A percentile compares a stretch with the other conserved stretches of the same genome.
These are phyloP conservation scores for Opisthograptis luteolata DNA, from an alignment of 2,888 invertebrate genomes.

Conservation along the genomic window DNA sequence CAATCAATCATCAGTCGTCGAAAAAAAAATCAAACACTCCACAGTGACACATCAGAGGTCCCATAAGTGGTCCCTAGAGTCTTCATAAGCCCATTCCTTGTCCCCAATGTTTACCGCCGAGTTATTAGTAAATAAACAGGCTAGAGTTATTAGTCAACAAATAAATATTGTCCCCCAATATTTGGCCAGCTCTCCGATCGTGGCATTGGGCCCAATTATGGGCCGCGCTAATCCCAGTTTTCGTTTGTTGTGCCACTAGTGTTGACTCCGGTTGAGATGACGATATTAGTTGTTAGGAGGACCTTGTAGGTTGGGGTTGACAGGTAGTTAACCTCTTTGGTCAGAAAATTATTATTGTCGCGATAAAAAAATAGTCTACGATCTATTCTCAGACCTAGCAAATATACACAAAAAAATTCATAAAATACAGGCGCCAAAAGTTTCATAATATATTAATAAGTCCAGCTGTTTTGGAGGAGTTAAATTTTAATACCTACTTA, in stretches of 20 bases:
- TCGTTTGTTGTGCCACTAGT: conserved; percentile 37
- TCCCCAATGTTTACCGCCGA: conserved; percentile 67
- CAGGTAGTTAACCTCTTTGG: too few relatives aligned
- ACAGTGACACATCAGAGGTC: conserved; percentile 12
- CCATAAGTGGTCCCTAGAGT: conserved; percentile 63
- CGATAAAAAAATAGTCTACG: too few relatives aligned
- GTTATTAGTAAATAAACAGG: conserved; percentile 80
- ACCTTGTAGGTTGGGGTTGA: too few relatives aligned
- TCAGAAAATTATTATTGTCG: too few relatives aligned
- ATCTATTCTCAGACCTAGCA: too few relatives aligned
- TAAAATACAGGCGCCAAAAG: too few relatives aligned
- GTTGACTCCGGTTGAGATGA: conserved; percentile 49
- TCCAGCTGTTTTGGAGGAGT: too few relatives aligned
- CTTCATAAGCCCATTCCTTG: conserved; percentile 80
- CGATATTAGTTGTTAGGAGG: conserved; percentile 36
- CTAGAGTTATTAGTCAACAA: conserved; percentile 80
- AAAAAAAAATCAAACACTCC: conserved; percentile 5
- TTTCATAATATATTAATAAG: too few relatives aligned
- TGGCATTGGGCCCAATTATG: conserved; percentile 73
- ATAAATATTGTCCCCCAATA: conserved; percentile 77
- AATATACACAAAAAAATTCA: too few relatives aligned
- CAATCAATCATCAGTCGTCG: not conserved
- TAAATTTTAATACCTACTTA: too few relatives aligned
- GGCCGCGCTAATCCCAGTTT: conserved; percentile 61
- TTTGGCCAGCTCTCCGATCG: conserved; percentile 68